Base-by-base conservation (phyloP, 2,888 invertebrate genomes). In the Cephus nigrinus region DNA sequence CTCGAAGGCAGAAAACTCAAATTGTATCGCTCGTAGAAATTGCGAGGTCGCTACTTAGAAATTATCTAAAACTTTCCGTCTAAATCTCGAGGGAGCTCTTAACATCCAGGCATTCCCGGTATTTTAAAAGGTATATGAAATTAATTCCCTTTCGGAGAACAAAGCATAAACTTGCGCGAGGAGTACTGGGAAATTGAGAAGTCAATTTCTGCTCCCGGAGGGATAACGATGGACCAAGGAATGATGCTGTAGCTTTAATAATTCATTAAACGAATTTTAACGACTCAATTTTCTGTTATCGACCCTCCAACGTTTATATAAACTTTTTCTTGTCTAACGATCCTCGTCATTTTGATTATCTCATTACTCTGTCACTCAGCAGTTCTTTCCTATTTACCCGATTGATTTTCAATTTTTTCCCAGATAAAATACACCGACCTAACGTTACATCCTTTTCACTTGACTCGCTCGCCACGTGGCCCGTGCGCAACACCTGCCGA, bases 11-110 rank as follows among this genome's bases (percentile, higher is more conserved):
- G 15, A 55, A 23, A 2, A 23, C 55, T 23, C 2, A 23, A 9
- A 55, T 23, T 55, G 23, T 55, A 55, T 55, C 55, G 55, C 23
- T 2, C 55, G 15, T 5, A 23, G 23, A 55, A 55, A 55, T 2
- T 55, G 23, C 55, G 55, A 55, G 23, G 2, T 23, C 2, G 23
- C 23, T 1, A 9, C 55, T 78, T 78, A 72, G 74, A 81, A 81
- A 81, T 81, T 81, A 81, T 79, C 78, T 79, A 75, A 76, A 75
- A 78, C 81, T 81, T 79, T 79, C 78, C 76, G 77, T 81, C 76
- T 72, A 76, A 77, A 81, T 81, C 81, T 78, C 75, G 36, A 32
- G 81, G 75, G 81, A 81, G 75, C 77, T 75, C 76, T 77, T 78
- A 23, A 23, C 0, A 9, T 55, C 55, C 55, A 5, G 2, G 55